phyloP scores from a whole-genome alignment of 2,113 vertebrate species.

The Crotalus tigris region DNA sequence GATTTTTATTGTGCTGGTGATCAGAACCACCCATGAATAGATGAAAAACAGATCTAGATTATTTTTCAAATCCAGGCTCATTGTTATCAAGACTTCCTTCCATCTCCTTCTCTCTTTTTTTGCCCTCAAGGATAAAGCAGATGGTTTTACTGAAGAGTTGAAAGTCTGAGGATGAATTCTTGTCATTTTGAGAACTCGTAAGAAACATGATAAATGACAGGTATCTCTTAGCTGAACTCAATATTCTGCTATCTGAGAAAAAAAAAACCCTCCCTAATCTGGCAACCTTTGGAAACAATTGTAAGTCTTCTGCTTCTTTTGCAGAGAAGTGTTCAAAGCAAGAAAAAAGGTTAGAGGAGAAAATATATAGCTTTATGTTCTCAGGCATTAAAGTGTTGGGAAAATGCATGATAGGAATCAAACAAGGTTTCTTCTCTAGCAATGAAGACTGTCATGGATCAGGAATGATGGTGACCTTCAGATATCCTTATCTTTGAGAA shows the following conservation, averaged over 20 bases:
- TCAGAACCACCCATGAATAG: not conserved
- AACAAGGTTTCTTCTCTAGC: not conserved
- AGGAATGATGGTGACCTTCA: not conserved
- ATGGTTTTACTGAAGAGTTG: not conserved
- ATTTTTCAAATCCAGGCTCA: not conserved
- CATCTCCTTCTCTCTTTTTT: not conserved
- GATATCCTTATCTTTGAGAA: not conserved
- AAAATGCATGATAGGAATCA: not conserved
- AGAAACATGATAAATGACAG: slow-evolving; percentile 27
- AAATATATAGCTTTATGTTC: slow-evolving; percentile 1
- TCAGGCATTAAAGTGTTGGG: not conserved
- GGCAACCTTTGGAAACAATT: slow-evolving; percentile 4
- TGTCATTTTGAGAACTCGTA: slow-evolving; percentile 3
- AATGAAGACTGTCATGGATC: slow-evolving; percentile 1
- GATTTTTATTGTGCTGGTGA: not conserved
- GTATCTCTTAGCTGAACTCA: slow-evolving; percentile 19
- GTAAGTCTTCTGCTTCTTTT: slow-evolving; percentile 9
- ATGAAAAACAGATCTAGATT: not conserved
- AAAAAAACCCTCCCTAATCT: not conserved
- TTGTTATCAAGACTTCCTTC: not conserved
- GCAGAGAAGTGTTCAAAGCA: not conserved
- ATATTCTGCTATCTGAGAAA: not conserved
- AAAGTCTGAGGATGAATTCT: slow-evolving; percentile 24
- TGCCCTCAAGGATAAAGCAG: not conserved
- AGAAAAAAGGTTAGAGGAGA: not conserved